Evolutionary conservation across 2,113 vertebrate species (phyloP), one percentile per base, ranked within the genome.

Genomic region (Salvelinus namaycush): DNA sequence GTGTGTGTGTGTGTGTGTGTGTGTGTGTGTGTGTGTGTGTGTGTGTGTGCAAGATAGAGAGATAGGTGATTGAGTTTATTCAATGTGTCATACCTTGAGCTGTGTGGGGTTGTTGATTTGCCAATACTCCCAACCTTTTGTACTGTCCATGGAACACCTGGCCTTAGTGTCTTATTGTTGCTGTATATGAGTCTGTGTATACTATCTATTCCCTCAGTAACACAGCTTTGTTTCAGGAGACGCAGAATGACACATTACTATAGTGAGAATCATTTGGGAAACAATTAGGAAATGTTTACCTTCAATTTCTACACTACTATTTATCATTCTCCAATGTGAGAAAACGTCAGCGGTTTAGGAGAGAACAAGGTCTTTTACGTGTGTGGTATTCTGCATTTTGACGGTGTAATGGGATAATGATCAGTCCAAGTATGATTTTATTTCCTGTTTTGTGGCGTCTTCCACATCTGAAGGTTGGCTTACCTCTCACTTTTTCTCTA

Each of bases 401-500:
- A 54, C 67, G 72, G 76, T 83, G 78, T 68, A 79, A 24, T 82
- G 78, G 73, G 66, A 81, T 78, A 79, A 84, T 75, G 79, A 89
- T 87, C 69, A 66, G 72, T 74, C 75, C 74, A 34, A 54, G 68
- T 66, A 44, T 5, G 72, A 44, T 76, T 79, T 75, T 78, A 76
- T 75, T 85, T 83, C 74, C 76, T 87, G 74, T 76, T 51, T 77
- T 57, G 70, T 54, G 65, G 68, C 24, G 72, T 76, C 49, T 78
- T 90, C 87, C 76, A 75, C 73, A 77, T 87, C 77, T 78, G 73
- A 76, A 75, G 62, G 65, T 84, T 81, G 76, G 77, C 81, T 89
- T 81, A 86, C 87, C 73, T 88, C 83, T 81, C 87, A 54, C 74
- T 83, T 75, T 76, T 65, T 86, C 81, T 71, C 86, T 90, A 88